phyloP scores from a whole-genome alignment of 1,140 invertebrate genomes.

The Goniozus legneri region DNA sequence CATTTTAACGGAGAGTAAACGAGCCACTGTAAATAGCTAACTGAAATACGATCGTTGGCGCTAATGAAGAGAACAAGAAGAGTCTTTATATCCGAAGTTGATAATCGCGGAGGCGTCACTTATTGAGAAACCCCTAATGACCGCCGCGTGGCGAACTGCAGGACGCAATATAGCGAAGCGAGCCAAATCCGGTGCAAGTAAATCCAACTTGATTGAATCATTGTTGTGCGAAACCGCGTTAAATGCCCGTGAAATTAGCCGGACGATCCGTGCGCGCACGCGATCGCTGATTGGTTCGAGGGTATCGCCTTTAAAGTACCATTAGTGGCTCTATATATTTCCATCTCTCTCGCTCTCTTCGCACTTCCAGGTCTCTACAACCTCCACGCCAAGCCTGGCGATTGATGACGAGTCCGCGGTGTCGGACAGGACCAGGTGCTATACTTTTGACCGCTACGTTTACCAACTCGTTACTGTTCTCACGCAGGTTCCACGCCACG shows the following conservation, averaged over 20 bases:
- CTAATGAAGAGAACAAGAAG: too few species aligned
- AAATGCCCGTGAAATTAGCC: conserved; percentile 54
- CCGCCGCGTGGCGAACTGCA: conserved; percentile 30
- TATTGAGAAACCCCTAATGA: conserved; percentile 30
- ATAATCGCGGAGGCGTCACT: conserved; percentile 28
- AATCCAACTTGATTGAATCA: conserved; percentile 49
- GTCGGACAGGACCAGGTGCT: too few species aligned
- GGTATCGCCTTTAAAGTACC: conserved; percentile 37
- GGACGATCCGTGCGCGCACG: conserved; percentile 28
- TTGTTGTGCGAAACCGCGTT: conserved; percentile 43
- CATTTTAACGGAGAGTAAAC: too few species aligned
- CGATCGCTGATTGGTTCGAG: conserved; percentile 36
- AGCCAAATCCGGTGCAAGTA: conserved; percentile 29
- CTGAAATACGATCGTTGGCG: too few species aligned
- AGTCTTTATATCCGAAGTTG: too few species aligned
- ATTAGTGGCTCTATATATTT: conserved; percentile 24
- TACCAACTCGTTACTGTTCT: too few species aligned
- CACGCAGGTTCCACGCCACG: too few species aligned
- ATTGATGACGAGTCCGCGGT: conserved; percentile 31
- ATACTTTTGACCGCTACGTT: too few species aligned
- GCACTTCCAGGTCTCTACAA: too few species aligned
- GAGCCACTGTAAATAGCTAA: too few species aligned
- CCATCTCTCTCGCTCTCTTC: too few species aligned
- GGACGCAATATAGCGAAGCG: too few species aligned
- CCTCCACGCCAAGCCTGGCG: conserved; percentile 20